Evolutionary conservation across 2,113 vertebrate species (phyloP), one percentile per base, ranked within the genome.

Genomic region (Pungitius pungitius): DNA sequence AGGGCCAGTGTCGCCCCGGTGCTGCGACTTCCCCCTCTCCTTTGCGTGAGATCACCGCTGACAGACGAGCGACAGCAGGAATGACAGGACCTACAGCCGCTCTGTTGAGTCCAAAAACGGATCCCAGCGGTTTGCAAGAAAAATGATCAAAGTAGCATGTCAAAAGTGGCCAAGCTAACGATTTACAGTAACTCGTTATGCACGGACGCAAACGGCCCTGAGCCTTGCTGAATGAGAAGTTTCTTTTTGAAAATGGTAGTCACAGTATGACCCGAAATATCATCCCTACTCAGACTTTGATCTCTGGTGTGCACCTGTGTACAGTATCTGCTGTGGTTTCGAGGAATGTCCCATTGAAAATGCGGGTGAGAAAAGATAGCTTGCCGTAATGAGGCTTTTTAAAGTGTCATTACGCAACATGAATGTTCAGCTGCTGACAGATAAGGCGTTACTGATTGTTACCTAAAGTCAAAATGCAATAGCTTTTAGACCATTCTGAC

Each of bases 281-380:
- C 68, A 77, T 84, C 71, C 13, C 52, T 11, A 65, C 39, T 8
- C 24, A 27, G 62, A 63, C 69, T 71, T 84, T 81, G 84, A 86
- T 82, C 75, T 85, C 68, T 3, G 1, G 7, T 1, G 69, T 69
- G 82, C 87, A 91, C 89, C 89, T 89, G 87, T 85, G 85, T 57
- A 71, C 40, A 66, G 80, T 82, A 79, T 83, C 83, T 84, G 51
- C 9, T 70, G n/a, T 62, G 75, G 52, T 60, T 83, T 60, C 57
- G 37, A 85, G 85, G 85, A 91, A 91, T 91, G 79, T 77, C 69
- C 72, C 65, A 33, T 47, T 79, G 86, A 84, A 87, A 87, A 72
- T 80, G 77, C 49, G 4, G 55, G 22, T 57, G 72, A 87, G 66
- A 81, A 64, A 71, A 67, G 69, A 79, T 80, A 47, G 24, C 22